Base-by-base conservation (phyloP, 2,888 invertebrate species). In the Drosophila hawaiiensis region DNA sequence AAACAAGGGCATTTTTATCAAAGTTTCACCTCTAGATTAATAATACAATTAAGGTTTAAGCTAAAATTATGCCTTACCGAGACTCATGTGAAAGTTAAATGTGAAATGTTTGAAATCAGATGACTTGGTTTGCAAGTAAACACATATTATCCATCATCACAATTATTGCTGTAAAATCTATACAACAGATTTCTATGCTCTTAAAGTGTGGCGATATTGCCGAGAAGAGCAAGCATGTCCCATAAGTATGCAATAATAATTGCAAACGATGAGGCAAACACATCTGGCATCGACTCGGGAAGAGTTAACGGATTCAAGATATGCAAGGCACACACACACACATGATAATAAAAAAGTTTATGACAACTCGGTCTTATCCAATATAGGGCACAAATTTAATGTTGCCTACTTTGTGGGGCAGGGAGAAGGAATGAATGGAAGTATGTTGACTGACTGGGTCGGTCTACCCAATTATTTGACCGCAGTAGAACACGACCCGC, bases 201-300 rank as follows among this genome's bases (percentile, higher is more conserved):
- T 60, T 22, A 22, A 35, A 41, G 50, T 43, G 19, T 39, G n/a
- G 9, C 43, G 22, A 69, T 54, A 63, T 43, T 50, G 49, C 19
- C 19, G 28, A 25, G 37, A 52, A 28, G 39, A 47, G 31, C 65
- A 19, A 31, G 31, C 43, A 31, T 25, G 49, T 12, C 14, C 29
- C 50, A 64, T 76, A 87, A 83, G 88, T 87, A 73, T 73, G 82
- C 80, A 53, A 87, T 84, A 83, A 87, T 83, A 87, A 83, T 84
- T 87, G 85, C 83, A 82, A 84, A 84, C 88, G 84, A 87, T 79
- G 77, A 60, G 65, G 53, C 66, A 66, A 69, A 65, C 68, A 73
- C 55, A 62, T 68, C 41, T n/a, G 52, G 31, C 37, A 19, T 29
- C 49, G 62, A 63, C 60, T 53, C 41, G 60, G 53, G 19, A 73